Evolutionary conservation across 1,140 invertebrate species (phyloP), one percentile per base, ranked within the genome.

Genomic region (Bombus affinis): DNA sequence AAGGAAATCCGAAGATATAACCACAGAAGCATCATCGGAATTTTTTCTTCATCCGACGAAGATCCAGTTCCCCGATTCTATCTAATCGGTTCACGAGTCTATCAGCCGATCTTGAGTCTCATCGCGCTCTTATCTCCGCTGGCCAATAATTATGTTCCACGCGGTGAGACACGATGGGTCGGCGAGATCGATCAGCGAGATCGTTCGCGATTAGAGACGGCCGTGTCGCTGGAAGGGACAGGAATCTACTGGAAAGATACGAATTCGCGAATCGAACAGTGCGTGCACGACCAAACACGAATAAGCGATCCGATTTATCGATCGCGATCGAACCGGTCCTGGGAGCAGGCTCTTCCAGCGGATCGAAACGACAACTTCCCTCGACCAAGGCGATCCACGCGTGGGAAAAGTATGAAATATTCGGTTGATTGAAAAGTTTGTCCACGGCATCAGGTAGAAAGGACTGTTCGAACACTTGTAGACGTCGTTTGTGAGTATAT

Each of bases 241-340:
- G 66, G 53, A 72, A 79, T 71, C 65, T 22, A 53, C 32, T 59
- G 78, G 42, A 79, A 76, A 79, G 83, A 39, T 78, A 53, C 68
- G 39, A 70, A 71, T 84, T 53, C 37, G 39, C 22, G 39, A 35
- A 25, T 71, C 8, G 44, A 13, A 57, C 62, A 32, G 44, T 53
- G 65, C 59, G 65, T 68, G 74, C 37, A n/a, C 65, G 62, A 18
- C 13, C n/a, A 74, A 81, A 85, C 70, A 73, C 57, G 83, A 85
- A 85, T 85, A 70, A 77, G 71, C 70, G 80, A 68, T 44, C 62
- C 70, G 82, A 83, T 86, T 86, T 86, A 86, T 86, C 72, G 85
- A 59, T 76, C 59, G 28, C 79, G 72, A 83, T 83, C 72, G 79
- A 81, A 86, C 84, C 84, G 62, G 62, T 86, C 78, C 62, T 28